These are phyloP conservation scores for Melospiza georgiana DNA, from an alignment of 2,113 vertebrate genomes.

Conservation along the genomic window DNA sequence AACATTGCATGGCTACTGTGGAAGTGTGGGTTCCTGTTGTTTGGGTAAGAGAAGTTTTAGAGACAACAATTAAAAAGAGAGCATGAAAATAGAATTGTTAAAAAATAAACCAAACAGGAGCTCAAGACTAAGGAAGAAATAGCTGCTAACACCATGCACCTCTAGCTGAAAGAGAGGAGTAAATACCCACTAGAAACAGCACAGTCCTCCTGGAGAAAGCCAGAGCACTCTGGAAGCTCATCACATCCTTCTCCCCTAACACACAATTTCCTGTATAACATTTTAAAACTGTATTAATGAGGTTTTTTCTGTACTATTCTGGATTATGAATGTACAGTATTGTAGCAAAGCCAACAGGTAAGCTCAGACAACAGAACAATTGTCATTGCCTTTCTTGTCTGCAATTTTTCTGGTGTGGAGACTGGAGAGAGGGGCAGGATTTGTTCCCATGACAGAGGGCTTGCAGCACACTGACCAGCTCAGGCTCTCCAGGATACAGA, in stretches of 20 bases:
- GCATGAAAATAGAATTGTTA: background rate
- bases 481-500: background rate
- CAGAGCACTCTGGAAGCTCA: background rate
- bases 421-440: background rate
- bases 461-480: background rate
- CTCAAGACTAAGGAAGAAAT: background rate
- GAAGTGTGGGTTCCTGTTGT: accelerated
- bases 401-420: background rate
- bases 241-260: background rate
- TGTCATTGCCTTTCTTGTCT: background rate
- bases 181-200: background rate
- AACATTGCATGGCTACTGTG: background rate
- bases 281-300: background rate
- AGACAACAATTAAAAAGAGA: background rate
- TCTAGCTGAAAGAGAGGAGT: background rate
- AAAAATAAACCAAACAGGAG: background rate
- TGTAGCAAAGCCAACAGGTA: background rate
- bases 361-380: background rate
- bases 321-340: background rate
- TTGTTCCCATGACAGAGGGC: background rate
- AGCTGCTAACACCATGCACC: background rate
- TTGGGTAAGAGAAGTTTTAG: background rate
- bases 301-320: background rate
- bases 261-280: background rate
- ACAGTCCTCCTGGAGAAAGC: background rate